phyloP scores from a whole-genome alignment of 1,140 invertebrate species.

The Leptonema lineaticorne region DNA sequence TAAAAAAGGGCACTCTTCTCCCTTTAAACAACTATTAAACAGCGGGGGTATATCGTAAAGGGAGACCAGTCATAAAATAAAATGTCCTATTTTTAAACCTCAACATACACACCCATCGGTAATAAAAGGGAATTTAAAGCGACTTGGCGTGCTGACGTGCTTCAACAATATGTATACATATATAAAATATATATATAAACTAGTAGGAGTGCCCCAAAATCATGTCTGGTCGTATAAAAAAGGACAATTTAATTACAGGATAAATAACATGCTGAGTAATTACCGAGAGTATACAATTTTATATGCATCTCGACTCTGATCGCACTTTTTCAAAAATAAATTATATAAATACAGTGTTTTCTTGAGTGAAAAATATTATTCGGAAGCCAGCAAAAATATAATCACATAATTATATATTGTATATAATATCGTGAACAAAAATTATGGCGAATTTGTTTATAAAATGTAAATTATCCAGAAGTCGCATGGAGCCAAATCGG shows the following conservation, averaged over 20 bases:
- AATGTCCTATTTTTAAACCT: conserved; percentile 9
- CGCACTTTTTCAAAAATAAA: background rate
- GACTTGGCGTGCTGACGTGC: conserved; percentile 1
- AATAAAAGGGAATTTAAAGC: conserved; percentile 6
- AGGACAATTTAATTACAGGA: background rate
- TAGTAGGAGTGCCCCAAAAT: background rate
- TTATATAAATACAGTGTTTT: background rate
- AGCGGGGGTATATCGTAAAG: background rate
- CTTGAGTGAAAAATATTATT: background rate
- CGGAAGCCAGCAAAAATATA: too few species aligned
- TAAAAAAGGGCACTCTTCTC: too few species aligned
- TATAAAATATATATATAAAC: background rate
- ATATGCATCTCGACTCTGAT: too few species aligned
- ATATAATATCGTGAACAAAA: too few species aligned
- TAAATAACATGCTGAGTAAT: background rate
- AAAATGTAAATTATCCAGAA: too few species aligned
- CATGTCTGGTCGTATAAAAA: background rate
- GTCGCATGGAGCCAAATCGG: too few species aligned
- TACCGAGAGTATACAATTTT: too few species aligned
- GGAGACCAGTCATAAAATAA: conserved; percentile 4
- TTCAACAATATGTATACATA: background rate
- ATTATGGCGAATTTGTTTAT: too few species aligned
- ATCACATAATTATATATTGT: too few species aligned
- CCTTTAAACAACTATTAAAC: too few species aligned
- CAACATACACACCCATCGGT: background rate